phyloP scores from a whole-genome alignment of 2,113 vertebrate genomes.

The Gavialis gangeticus region DNA sequence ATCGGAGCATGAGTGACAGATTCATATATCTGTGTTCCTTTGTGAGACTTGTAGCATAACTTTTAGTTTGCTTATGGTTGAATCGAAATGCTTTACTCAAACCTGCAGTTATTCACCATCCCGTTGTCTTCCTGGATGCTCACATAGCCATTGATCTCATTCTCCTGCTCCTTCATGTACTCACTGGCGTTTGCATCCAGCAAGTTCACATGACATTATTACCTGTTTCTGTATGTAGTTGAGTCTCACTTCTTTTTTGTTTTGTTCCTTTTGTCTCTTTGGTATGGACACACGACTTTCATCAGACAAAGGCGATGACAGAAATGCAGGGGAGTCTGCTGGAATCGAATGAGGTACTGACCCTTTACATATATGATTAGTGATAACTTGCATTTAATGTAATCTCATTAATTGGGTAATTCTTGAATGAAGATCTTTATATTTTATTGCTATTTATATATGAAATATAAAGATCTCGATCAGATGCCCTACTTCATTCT shows the following conservation, averaged over 20 bases:
- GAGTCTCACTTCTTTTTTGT: slow-evolving; percentile 70
- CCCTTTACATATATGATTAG: slow-evolving; percentile 36
- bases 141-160: not conserved
- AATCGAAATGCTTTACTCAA: not conserved
- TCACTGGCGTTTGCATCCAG: not conserved
- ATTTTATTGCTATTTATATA: too few species aligned
- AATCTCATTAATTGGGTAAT: not conserved
- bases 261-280: slow-evolving; percentile 67
- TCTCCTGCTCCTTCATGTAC: not conserved
- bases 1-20: not conserved
- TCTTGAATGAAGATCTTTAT: not conserved
- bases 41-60: not conserved
- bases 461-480: too few species aligned
- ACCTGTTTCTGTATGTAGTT: slow-evolving; percentile 35
- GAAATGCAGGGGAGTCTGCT: slow-evolving; percentile 76
- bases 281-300: slow-evolving; percentile 57
- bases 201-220: slow-evolving; percentile 8
- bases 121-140: not conserved
- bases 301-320: slow-evolving; percentile 77
- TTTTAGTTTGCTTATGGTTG: rapidly evolving
- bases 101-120: rapidly evolving
- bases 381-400: not conserved
- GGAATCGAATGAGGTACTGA: slow-evolving; percentile 70
- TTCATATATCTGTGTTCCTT: not conserved
- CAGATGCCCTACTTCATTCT: too few species aligned